Conservation (phyloP, 1,140 invertebrate species). For the Latrodectus geometricus region DNA sequence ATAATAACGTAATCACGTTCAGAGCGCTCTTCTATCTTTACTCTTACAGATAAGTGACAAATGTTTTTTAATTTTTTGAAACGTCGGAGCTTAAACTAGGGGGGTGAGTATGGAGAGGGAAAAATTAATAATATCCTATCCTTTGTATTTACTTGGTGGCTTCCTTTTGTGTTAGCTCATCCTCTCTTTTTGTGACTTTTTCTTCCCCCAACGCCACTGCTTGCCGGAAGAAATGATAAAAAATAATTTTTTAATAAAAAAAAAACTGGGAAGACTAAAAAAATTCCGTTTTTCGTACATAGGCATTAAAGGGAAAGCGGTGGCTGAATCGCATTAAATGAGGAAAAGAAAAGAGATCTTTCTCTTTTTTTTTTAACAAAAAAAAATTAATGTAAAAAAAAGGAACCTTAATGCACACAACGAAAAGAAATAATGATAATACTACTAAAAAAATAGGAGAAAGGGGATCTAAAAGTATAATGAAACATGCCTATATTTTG, state of each 20-base stretch:
- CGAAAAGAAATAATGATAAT: background rate
- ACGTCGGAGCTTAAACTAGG: background rate
- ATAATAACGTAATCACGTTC: conserved; percentile 48
- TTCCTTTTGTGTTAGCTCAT: background rate
- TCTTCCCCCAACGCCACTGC: background rate
- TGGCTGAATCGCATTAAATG: conserved; percentile 51
- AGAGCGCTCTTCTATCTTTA: background rate
- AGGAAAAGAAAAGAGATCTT: conserved; percentile 4
- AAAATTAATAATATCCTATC: conserved; percentile 40
- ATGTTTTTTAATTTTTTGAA: conserved; percentile 56
- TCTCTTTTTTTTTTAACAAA: background rate
- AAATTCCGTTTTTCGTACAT: conserved; percentile 15
- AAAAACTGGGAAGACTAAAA: conserved; percentile 4
- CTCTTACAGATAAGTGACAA: conserved; percentile 46
- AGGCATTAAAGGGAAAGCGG: background rate
- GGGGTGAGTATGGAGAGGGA: background rate
- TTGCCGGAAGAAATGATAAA: conserved; percentile 10
- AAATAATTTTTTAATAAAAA: conserved; percentile 3
- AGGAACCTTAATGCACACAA: background rate
- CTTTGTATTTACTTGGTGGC: conserved; percentile 33
- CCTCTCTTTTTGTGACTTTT: background rate
- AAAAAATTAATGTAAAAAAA: conserved; percentile 16
- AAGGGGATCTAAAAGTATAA: conserved; percentile 10
- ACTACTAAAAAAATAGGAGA: conserved; percentile 1
- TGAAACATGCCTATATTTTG: conserved; percentile 48